phyloP scores from a whole-genome alignment of 1,140 invertebrate species.

The Penaeus indicus region DNA sequence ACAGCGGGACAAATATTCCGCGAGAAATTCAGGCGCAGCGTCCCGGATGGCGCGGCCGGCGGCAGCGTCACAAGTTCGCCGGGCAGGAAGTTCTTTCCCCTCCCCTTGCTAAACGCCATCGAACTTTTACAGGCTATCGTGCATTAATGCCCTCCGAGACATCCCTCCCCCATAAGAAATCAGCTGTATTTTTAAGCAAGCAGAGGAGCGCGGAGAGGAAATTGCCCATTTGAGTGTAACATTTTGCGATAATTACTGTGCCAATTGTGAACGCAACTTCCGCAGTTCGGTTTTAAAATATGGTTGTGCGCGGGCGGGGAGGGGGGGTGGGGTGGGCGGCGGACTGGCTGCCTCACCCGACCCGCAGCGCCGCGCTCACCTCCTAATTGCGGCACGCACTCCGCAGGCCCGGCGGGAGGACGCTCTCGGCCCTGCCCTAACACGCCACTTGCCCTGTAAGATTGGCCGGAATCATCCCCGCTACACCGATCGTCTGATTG shows the following conservation, averaged over 20 bases:
- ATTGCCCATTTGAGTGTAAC: slow-evolving; percentile 44
- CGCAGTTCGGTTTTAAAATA: too few species aligned
- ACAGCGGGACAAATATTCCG: too few species aligned
- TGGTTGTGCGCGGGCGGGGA: too few species aligned
- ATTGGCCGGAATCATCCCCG: slow-evolving; percentile 3
- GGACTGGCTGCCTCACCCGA: too few species aligned
- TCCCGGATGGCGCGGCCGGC: too few species aligned
- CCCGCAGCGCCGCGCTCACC: too few species aligned
- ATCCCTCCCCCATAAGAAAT: slow-evolving; percentile 4
- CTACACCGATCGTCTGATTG: slow-evolving; percentile 11
- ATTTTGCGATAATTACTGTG: slow-evolving; percentile 41
- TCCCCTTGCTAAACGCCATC: not conserved
- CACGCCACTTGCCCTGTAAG: slow-evolving; percentile 9
- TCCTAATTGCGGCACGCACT: too few species aligned
- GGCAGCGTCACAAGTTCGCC: too few species aligned
- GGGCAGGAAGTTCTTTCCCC: too few species aligned
- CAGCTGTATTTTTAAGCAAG: slow-evolving; percentile 37
- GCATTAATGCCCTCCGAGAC: slow-evolving; percentile 14
- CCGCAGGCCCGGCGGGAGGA: too few species aligned
- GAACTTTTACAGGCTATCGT: slow-evolving; percentile 24
- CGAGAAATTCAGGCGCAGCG: too few species aligned
- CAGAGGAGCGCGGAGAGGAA: slow-evolving; percentile 23
- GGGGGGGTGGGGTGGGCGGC: too few species aligned
- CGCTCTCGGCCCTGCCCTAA: not conserved
- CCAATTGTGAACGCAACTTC: slow-evolving; percentile 13